Base-by-base conservation (phyloP, 2,888 invertebrate species). In the Pollenia angustigena region DNA sequence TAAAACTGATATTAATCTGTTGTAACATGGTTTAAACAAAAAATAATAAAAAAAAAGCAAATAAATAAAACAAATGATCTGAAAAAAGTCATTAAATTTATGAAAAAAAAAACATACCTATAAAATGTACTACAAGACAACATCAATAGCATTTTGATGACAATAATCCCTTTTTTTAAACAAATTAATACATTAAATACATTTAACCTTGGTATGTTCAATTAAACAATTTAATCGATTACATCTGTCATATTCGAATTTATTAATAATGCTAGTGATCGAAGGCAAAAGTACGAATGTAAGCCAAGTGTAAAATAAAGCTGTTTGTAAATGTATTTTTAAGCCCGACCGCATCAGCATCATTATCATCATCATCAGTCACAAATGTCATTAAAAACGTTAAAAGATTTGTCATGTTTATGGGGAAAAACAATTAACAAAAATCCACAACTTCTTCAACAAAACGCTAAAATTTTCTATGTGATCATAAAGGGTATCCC, bases 391-490 rank as follows among this genome's bases (percentile, higher is more conserved):
- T 56, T 74, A 68, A 71, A 82, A 68, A 60, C 50, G 54, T 78
- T 54, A 48, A 50, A 80, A 58, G 71, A 80, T 80, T 80, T 83
- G 58, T 82, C 72, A 71, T 71, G 50, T 75, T 82, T 79, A 83
- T 71, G 74, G 60, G 52, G 66, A 72, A 76, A 71, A 48, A 23
- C 32, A 42, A 56, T 58, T 16, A 48, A 56, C 18, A 74, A 66
- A 54, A 60, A 32, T 32, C 50, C n/a, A 50, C 12, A 46, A 64
- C 18, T 46, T 7, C 18, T 18, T 12, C 1, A 58, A 50, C 50
- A 69, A 60, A 79, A 60, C 23, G 18, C 16, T 68, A 14, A 12
- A 42, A 14, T 23, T 44, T 42, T 69, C 23, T 58, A 68, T 42
- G 18, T 18, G 46, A 78, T 52, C 23, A n/a, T n/a, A 44, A 10